phyloP scores from a whole-genome alignment of 2,888 invertebrate genomes.

The Cephus sareptanus region DNA sequence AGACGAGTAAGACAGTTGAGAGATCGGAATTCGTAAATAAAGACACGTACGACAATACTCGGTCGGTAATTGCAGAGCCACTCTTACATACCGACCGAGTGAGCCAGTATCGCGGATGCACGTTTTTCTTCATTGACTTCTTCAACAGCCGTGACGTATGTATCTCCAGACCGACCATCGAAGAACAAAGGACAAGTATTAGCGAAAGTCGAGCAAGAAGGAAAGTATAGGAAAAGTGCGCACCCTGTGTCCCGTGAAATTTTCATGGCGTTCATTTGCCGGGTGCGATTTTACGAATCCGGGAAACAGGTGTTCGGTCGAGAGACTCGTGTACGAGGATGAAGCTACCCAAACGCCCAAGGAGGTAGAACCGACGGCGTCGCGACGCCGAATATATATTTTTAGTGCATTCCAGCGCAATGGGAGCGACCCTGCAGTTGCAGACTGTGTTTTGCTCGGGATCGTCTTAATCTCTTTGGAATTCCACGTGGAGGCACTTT shows the following conservation, averaged over 20 bases:
- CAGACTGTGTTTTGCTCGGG: conserved; percentile 34
- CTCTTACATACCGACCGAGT: background rate
- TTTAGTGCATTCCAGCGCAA: conserved; percentile 55
- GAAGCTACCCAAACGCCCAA: background rate
- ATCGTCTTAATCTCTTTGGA: conserved; percentile 32
- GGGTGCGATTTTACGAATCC: background rate
- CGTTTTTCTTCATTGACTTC: background rate
- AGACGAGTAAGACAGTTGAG: background rate
- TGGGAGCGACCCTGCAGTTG: conserved; percentile 29
- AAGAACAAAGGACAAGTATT: background rate
- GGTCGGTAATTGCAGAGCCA: background rate
- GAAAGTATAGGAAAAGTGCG: background rate
- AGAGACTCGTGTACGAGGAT: background rate
- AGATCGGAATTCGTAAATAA: background rate
- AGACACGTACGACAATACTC: background rate
- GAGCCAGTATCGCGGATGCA: background rate
- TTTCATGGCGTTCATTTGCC: background rate
- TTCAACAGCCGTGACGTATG: background rate
- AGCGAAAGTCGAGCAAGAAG: background rate
- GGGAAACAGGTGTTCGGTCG: background rate
- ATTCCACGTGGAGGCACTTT: conserved; percentile 23
- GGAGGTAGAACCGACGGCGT: conserved; percentile 28
- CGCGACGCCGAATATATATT: conserved; percentile 51
- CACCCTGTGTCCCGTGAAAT: background rate
- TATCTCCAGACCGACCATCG: background rate